These are phyloP conservation scores for Scotopteryx bipunctaria DNA, from an alignment of 2,888 invertebrate species.

Conservation along the genomic window DNA sequence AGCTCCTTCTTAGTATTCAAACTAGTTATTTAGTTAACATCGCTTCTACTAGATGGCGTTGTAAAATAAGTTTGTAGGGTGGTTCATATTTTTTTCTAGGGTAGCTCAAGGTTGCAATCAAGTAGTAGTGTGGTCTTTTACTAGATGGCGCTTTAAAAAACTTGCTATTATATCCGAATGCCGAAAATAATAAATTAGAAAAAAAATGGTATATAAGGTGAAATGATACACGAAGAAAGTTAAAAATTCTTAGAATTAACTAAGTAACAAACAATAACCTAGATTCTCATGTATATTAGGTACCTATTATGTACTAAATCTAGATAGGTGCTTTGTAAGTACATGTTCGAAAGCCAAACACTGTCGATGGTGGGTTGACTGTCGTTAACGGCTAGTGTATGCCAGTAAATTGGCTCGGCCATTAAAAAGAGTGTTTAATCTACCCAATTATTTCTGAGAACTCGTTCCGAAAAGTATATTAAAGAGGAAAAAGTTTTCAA, in stretches of 20 bases:
- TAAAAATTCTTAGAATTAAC: no score
- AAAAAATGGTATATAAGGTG: no score
- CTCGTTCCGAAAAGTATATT: conserved; percentile 3
- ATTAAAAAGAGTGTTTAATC: conserved; percentile 54
- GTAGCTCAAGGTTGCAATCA: not conserved
- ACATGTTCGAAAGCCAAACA: no score
- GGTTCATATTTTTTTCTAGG: not conserved
- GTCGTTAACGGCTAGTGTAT: conserved; percentile 52
- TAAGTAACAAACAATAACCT: no score
- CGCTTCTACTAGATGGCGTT: conserved; percentile 9
- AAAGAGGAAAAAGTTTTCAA: no score
- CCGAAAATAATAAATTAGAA: no score
- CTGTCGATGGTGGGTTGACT: not conserved
- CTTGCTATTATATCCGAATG: no score
- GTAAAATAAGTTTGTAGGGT: not conserved
- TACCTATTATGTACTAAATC: no score
- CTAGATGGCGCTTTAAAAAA: not conserved
- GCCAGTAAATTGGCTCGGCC: conserved; percentile 50
- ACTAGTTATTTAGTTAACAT: not conserved
- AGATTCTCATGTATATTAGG: no score
- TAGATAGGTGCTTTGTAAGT: no score
- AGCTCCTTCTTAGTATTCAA: not conserved
- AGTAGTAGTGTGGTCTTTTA: not conserved
- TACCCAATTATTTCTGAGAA: conserved; percentile 43
- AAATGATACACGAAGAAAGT: no score